Base-by-base conservation (phyloP, 2,888 invertebrate species). In the Ophion ellenae region DNA sequence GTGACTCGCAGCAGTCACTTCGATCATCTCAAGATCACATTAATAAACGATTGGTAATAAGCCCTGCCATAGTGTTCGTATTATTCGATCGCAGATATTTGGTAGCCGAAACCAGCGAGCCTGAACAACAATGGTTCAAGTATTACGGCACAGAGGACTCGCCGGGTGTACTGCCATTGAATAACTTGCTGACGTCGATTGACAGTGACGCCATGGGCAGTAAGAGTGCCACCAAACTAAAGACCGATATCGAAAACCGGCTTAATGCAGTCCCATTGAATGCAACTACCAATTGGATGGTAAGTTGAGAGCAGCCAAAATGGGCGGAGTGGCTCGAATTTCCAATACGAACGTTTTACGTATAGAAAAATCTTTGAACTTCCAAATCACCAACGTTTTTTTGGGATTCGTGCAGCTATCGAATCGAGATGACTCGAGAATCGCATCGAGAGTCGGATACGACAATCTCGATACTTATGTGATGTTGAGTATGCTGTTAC, bases 401-500 rank as follows among this genome's bases (percentile, higher is more conserved):
- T 36, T n/a, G 40, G 6, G 20, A 14, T 6, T 57, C 28, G 0
- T 57, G 14, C 81, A 93, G 93, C 88, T 94, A 7, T 92, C 92
- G 32, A 92, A 92, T 86, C 90, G 91, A 40, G 92, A 93, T 75
- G 81, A 88, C 59, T 87, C 90, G 17, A 90, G 93, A 84, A 90
- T 90, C 71, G 86, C 92, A 2, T 88, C 92, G 4, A 89, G 91
- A 87, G 87, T 90, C 17, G 88, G 90, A 36, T 36, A 89, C 9
- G 90, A 91, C 45, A 92, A 94, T 63, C 90, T 94, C 0, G 94
- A 95, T 87, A 94, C 94, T 10, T 90, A 95, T 80, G 94, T 95
- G 89, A 95, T 95, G 94, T 90, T 96, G 59, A 93, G 94, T 78
- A 90, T 96, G 87, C 91, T 95, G 6, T 90, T 96, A 69, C 95